phyloP scores from a whole-genome alignment of 1,140 invertebrate species.

The Calephelis virginiensis region DNA sequence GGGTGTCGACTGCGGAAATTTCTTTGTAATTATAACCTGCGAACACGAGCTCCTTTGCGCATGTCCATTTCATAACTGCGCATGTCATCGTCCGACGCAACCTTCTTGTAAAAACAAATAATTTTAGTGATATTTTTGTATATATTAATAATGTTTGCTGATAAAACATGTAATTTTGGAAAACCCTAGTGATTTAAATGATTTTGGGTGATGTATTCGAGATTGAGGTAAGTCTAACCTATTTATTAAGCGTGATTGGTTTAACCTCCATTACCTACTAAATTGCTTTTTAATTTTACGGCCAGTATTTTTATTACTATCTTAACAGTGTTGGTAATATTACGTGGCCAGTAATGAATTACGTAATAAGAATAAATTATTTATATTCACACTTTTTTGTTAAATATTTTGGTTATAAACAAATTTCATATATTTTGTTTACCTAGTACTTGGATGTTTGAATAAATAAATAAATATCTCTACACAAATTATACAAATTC shows the following conservation, averaged over 20 bases:
- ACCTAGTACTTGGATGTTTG: too few relatives aligned
- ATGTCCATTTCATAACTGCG: constrained; percentile 47
- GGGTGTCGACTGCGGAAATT: constrained; percentile 51
- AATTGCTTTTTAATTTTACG: constrained; percentile 8
- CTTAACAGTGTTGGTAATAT: too few relatives aligned
- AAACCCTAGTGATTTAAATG: neutral
- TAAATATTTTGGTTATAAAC: too few relatives aligned
- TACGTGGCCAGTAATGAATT: too few relatives aligned
- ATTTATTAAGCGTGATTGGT: neutral
- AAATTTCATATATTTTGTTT: too few relatives aligned
- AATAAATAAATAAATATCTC: too few relatives aligned
- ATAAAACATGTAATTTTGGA: neutral
- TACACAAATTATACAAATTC: too few relatives aligned
- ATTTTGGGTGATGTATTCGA: neutral
- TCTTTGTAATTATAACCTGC: constrained; percentile 52
- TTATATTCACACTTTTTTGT: too few relatives aligned
- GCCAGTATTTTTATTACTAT: neutral
- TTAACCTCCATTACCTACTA: constrained; percentile 1
- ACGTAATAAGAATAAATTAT: too few relatives aligned
- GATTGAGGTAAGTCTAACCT: constrained; percentile 2
- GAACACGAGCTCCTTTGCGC: constrained; percentile 33
- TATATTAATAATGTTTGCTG: neutral
- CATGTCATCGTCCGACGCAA: constrained; percentile 43
- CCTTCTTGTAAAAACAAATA: constrained; percentile 54
- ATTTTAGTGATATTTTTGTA: constrained; percentile 14